phyloP scores from a whole-genome alignment of 2,888 invertebrate species.

The Bhutanitis thaidina region DNA sequence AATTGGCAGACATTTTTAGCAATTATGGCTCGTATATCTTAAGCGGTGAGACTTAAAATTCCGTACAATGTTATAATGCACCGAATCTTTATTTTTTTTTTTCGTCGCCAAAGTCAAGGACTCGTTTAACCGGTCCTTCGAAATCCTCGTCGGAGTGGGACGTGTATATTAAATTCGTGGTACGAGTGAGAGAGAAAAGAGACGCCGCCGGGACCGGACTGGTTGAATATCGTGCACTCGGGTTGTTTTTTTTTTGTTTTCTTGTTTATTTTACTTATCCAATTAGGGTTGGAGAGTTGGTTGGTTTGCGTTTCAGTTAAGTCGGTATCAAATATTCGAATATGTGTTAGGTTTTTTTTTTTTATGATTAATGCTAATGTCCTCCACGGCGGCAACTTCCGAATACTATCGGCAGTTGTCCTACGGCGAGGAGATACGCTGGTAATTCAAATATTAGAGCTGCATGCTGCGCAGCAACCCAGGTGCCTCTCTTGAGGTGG shows the following conservation, averaged over 20 bases:
- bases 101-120: slow-evolving; percentile 15
- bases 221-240: background rate
- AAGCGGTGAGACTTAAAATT: background rate
- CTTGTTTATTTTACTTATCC: background rate
- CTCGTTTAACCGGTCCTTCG: slow-evolving; percentile 18
- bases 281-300: background rate
- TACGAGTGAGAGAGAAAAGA: background rate
- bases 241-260: slow-evolving; percentile 1
- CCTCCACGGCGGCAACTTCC: no score
- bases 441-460: no score
- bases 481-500: no score
- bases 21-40: background rate
- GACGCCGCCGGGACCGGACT: background rate
- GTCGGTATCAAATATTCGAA: no score
- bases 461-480: no score
- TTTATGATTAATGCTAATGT: no score
- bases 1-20: background rate
- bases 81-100: background rate
- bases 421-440: no score
- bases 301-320: no score
- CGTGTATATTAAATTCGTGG: background rate
- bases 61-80: background rate
- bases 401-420: no score
- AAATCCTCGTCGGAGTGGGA: slow-evolving; percentile 7
- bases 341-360: no score